Evolutionary conservation across 2,888 invertebrate genomes (phyloP).

Genomic region (Pheosia tremula): DNA sequence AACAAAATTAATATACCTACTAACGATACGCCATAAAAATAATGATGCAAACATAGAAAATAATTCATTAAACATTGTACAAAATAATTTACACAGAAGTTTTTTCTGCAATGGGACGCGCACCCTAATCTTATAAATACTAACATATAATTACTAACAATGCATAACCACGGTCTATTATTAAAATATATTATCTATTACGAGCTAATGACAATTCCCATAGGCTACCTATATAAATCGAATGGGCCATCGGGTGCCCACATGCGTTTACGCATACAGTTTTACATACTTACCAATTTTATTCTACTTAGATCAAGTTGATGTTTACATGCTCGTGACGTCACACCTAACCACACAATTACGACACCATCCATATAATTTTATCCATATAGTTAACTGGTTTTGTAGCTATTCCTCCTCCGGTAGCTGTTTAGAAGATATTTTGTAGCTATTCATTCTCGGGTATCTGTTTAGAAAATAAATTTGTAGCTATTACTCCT

Average conservation of each 20-base stretch:
- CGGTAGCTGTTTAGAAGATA: neutral
- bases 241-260: constrained; percentile 39
- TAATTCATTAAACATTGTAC: constrained; percentile 62
- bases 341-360: constrained; percentile 29
- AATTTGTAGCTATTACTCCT: neutral
- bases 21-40: constrained; percentile 58
- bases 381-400: constrained; percentile 18
- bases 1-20: constrained; percentile 63
- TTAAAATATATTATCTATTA: constrained; percentile 63
- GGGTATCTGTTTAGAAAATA: neutral
- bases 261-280: constrained; percentile 40
- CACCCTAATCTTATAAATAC: constrained; percentile 50
- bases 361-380: constrained; percentile 25
- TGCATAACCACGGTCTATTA: constrained; percentile 62
- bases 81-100: constrained; percentile 75
- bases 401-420: neutral
- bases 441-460: neutral
- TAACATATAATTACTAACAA: constrained; percentile 48
- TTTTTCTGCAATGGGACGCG: constrained; percentile 45
- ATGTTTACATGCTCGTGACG: constrained; percentile 26
- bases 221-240: constrained; percentile 25
- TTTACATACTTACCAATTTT: constrained; percentile 24
- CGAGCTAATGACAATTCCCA: constrained; percentile 52
- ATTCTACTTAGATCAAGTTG: constrained; percentile 32
- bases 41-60: constrained; percentile 69